phyloP scores from a whole-genome alignment of 2,888 invertebrate species.

The Heliconius ethilla region DNA sequence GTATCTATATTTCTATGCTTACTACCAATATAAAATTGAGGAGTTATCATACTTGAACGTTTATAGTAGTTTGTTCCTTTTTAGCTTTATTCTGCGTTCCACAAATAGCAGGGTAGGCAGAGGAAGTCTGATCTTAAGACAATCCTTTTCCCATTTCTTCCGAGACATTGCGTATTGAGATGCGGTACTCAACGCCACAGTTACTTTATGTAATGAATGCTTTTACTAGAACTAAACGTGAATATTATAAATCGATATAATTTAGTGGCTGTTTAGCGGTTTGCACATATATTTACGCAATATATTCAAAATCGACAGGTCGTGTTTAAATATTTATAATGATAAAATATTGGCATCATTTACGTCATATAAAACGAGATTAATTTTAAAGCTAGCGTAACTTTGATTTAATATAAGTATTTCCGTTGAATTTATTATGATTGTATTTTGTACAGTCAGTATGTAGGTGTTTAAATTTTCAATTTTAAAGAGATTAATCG shows the following conservation, averaged over 20 bases:
- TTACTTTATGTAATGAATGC: too few species aligned
- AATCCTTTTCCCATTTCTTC: too few species aligned
- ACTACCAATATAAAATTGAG: neutral
- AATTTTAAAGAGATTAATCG: too few species aligned
- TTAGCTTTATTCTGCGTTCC: too few species aligned
- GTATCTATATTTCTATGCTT: neutral
- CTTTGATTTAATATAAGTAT: neutral
- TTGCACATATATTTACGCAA: neutral
- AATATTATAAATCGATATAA: neutral
- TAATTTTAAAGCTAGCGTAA: neutral
- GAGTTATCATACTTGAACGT: neutral
- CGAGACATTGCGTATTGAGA: too few species aligned
- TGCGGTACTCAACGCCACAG: too few species aligned
- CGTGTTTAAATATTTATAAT: constrained; percentile 15
- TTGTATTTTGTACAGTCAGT: neutral
- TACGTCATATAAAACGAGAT: constrained; percentile 14
- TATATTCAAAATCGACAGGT: constrained; percentile 15
- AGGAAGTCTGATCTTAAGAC: too few species aligned
- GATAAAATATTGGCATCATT: constrained; percentile 11
- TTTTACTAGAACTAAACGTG: too few species aligned
- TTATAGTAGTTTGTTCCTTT: too few species aligned
- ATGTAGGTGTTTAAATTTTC: neutral
- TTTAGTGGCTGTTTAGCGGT: neutral
- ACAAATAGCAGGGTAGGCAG: too few species aligned
- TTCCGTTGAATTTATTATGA: neutral